Evolutionary conservation across 2,113 vertebrate species (phyloP), one percentile per base, ranked within the genome.

Genomic region (Drymodes brunneopygia): DNA sequence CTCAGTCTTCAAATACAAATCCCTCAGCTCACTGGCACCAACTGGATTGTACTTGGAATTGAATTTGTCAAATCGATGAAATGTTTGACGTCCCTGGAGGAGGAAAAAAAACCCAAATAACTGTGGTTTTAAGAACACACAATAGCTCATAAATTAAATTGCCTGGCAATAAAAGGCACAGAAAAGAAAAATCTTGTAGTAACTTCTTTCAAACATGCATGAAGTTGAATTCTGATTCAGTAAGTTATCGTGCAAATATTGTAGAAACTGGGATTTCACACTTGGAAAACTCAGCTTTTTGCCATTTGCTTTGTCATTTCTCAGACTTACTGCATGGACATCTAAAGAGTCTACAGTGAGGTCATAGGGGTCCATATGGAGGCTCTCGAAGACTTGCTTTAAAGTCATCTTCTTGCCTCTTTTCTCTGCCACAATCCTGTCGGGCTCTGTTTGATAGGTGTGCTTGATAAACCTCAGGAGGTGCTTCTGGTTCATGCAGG

Each of bases 21-120:
- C 99, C 27, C 99, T 98, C 83, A 99, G 98, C 85, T 99, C 99
- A 42, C 99, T 99, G 92, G 99, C 99, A 90, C 99, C 99, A 71
- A 99, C 98, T 2, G 99, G 99, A 97, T 99, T 99, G 97, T 99
- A 99, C 88, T 99, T 99, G 65, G 99, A 99, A 97, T 99, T 99
- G 98, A 99, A 99, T 98, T 99, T 99, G 97, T 99, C 99, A 94
- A 99, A 99, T 24, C 99, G 98, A 95, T 99, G 99, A 97, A 99
- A 99, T 3, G 99, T 99, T 96, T 99, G 99, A 74, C 99, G 99
- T 50, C 99, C 99, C 99, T 99, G 81, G 20, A 64, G 27, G 8
- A 79, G 22, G 45, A 51, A 95, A 67, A 67, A 67, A 69, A 74
- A 6, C 0, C 3, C 57, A 82, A 72, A 61, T 28, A 88, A 51